Evolutionary conservation across 2,888 invertebrate species (phyloP).

Genomic region (Cheilosia variabilis): DNA sequence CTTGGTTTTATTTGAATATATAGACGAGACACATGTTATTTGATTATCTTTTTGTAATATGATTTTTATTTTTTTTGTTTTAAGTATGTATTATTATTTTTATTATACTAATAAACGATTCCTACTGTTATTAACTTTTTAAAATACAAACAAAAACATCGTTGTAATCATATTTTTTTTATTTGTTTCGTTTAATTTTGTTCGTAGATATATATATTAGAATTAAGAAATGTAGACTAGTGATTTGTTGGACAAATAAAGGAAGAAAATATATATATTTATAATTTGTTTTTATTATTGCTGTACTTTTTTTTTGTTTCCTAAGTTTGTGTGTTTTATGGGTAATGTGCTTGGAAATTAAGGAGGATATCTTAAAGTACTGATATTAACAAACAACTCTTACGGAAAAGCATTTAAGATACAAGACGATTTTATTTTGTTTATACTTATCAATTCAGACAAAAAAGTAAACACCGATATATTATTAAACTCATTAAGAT

Average conservation of each 20-base stretch:
- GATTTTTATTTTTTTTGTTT: slow-evolving; percentile 31
- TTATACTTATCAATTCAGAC: too few species aligned
- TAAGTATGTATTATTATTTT: slow-evolving; percentile 71
- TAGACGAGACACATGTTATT: background rate
- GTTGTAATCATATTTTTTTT: slow-evolving; percentile 36
- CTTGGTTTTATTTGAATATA: slow-evolving; percentile 13
- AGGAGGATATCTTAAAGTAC: background rate
- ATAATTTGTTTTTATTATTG: slow-evolving; percentile 25
- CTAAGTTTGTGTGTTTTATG: background rate
- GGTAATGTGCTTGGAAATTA: slow-evolving; percentile 54
- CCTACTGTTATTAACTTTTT: slow-evolving; percentile 71
- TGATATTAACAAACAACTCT: too few species aligned
- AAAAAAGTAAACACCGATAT: too few species aligned
- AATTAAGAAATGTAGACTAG: slow-evolving; percentile 70
- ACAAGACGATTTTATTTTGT: too few species aligned
- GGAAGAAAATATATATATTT: slow-evolving; percentile 54
- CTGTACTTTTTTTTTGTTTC: background rate
- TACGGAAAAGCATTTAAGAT: too few species aligned
- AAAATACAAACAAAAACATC: slow-evolving; percentile 30
- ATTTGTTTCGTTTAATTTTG: slow-evolving; percentile 51
- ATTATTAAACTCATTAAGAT: too few species aligned
- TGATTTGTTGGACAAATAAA: slow-evolving; percentile 71
- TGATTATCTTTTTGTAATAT: slow-evolving; percentile 26
- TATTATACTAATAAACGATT: slow-evolving; percentile 73
- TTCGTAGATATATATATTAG: slow-evolving; percentile 61